A percentile compares a stretch with the other conserved stretches of the same genome.
phyloP scores from a whole-genome alignment of 2,888 invertebrate species.

The Ennomos quercinarius region DNA sequence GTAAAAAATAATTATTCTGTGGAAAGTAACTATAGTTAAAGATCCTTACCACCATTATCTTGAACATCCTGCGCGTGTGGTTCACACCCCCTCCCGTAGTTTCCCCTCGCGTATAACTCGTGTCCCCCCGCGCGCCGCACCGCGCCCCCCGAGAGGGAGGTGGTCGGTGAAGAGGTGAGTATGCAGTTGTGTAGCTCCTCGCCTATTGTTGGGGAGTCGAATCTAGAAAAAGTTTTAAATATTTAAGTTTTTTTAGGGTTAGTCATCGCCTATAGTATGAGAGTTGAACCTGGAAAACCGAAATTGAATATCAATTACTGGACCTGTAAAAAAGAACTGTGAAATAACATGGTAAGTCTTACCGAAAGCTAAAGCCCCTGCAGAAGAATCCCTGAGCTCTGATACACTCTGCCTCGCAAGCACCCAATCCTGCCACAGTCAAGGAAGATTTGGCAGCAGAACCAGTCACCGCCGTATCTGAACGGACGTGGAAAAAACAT shows the following conservation, averaged over 20 bases:
- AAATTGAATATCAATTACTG: too few species aligned
- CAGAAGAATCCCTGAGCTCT: slow-evolving; percentile 91
- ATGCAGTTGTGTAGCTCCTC: slow-evolving; percentile 91
- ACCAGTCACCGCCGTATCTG: slow-evolving; percentile 88
- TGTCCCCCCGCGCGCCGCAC: slow-evolving; percentile 71
- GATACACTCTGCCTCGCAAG: slow-evolving; percentile 93
- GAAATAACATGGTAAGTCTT: slow-evolving; percentile 19
- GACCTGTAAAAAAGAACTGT: too few species aligned
- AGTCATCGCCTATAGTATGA: too few species aligned
- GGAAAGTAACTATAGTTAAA: background rate
- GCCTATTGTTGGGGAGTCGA: slow-evolving; percentile 87
- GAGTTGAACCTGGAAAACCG: too few species aligned
- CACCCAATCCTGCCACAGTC: slow-evolving; percentile 89
- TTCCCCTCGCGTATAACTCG: slow-evolving; percentile 92
- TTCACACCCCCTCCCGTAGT: slow-evolving; percentile 93
- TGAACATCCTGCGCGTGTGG: slow-evolving; percentile 83
- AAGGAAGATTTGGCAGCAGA: slow-evolving; percentile 88
- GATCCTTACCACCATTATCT: slow-evolving; percentile 31
- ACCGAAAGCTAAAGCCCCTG: slow-evolving; percentile 92
- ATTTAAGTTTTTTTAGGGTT: too few species aligned
- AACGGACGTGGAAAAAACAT: slow-evolving; percentile 93
- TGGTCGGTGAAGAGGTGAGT: slow-evolving; percentile 88
- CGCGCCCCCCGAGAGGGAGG: slow-evolving; percentile 79
- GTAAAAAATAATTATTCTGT: too few species aligned
- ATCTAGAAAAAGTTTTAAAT: slow-evolving; percentile 70